Evolutionary conservation across 2,113 vertebrate species (phyloP).

Genomic region (Amazona vittata): DNA sequence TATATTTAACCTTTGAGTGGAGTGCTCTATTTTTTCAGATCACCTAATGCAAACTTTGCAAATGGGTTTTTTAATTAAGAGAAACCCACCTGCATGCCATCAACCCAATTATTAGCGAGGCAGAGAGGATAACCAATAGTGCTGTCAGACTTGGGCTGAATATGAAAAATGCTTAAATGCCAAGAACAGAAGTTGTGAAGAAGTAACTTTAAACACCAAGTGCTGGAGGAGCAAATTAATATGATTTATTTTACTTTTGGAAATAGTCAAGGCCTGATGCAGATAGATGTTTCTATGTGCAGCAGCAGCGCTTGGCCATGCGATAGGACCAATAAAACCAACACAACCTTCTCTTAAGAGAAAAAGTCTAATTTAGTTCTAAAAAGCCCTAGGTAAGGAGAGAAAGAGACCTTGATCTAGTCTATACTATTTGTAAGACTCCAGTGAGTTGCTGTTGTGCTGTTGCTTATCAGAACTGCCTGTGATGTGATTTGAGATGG

Average conservation of each 20-base stretch:
- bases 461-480: not conserved
- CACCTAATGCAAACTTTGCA: constrained; percentile 53
- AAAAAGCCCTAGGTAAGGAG: not conserved
- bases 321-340: not conserved
- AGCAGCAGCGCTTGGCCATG: not conserved
- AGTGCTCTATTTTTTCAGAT: constrained; percentile 29
- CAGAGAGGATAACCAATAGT: constrained; percentile 29
- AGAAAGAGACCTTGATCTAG: not conserved
- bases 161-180: constrained; percentile 46
- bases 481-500: not conserved
- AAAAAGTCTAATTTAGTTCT: not conserved
- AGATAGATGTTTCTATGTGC: not conserved
- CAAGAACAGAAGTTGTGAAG: constrained; percentile 3
- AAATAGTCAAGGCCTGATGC: not conserved
- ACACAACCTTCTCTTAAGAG: not conserved
- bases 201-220: constrained; percentile 30
- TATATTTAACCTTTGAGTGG: constrained; percentile 58
- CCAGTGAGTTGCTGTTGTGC: not conserved
- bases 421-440: not conserved
- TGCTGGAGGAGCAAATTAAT: constrained; percentile 33
- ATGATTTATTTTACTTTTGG: constrained; percentile 22
- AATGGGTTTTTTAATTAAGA: constrained; percentile 56
- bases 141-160: constrained; percentile 14
- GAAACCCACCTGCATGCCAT: constrained; percentile 42
- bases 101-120: constrained; percentile 40